Conservation (phyloP, 2,797 vertebrate species). For the Lepus oiostolus region DNA sequence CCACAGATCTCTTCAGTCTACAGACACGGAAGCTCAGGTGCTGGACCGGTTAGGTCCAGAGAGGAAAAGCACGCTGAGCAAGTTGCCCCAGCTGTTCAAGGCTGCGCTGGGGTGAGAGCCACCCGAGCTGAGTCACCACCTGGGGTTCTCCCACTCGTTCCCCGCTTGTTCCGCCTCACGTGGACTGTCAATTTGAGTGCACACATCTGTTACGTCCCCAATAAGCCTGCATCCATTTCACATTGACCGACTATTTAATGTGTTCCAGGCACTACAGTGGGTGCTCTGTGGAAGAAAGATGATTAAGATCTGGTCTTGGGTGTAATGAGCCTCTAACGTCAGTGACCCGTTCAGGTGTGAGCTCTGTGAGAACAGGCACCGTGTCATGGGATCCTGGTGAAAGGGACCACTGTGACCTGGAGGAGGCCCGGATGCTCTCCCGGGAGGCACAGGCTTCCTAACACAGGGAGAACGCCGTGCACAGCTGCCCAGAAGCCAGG, state of each 20-base stretch:
- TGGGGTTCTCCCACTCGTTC: background rate
- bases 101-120: background rate
- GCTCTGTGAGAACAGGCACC: background rate
- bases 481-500: background rate
- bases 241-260: background rate
- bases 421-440: background rate
- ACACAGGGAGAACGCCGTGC: background rate
- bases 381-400: background rate
- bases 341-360: background rate
- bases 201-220: background rate
- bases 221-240: background rate
- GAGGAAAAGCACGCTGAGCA: background rate
- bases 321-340: background rate
- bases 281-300: background rate
- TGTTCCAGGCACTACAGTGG: background rate
- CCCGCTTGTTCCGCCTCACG: background rate
- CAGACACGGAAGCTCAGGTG: background rate
- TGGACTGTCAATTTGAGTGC: background rate
- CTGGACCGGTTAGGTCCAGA: background rate
- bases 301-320: constrained; percentile 1
- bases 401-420: background rate
- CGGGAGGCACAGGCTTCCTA: background rate
- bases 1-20: constrained; percentile 60
- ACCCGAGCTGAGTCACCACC: background rate
- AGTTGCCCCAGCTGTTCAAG: background rate